Base-by-base conservation (phyloP, 92 coral and sea anemone species). In the Zoanthus sociatus region DNA sequence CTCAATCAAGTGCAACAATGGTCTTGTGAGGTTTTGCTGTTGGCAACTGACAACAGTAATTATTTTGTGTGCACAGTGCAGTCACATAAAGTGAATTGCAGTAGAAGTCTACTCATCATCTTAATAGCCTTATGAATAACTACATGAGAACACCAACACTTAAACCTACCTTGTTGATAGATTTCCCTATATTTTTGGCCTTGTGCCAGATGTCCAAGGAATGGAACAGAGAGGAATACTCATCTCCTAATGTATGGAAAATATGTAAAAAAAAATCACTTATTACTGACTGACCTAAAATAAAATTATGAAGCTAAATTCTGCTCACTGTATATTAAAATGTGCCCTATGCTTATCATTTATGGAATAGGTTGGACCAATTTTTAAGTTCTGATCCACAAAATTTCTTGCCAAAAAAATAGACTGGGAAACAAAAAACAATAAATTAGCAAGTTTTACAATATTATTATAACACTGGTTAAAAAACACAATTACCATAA, bases 201-300 rank as follows among this genome's bases (percentile, higher is more conserved):
- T 75, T 75, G 53, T 75, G 78, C 78, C 78, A 75, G 55, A 75
- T 17, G 53, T 75, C 60, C n/a, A 75, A 17, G 60, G 78, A 76
- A 76, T 76, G 81, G 45, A 76, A 76, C 12, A 76, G 8, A 6
- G 64, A 32, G 51, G 81, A 4, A 12, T 17, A 77, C 16, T 53
- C 67, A 26, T 77, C 67, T 53, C 67, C 68, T 77, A 48, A 48
- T 31, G 32, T 8, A 48, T n/a, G 56, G 45, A 76, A 76, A 18
- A 76, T 48, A 48, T 48, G 53, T 13, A 17, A 42, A 10, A 46
- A 48, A 56, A 56, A 56, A 56, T 56, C 63, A 56, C 53, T 72
- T 72, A 72, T 51, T 32, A 44, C 14, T 44, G 53, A 48, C 53
- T 18, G 45, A 30, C 46, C 74, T 30, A 69, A 69, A 69, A 69